Conservation (phyloP, 1,140 invertebrate species). For the Drosophila dunni region DNA sequence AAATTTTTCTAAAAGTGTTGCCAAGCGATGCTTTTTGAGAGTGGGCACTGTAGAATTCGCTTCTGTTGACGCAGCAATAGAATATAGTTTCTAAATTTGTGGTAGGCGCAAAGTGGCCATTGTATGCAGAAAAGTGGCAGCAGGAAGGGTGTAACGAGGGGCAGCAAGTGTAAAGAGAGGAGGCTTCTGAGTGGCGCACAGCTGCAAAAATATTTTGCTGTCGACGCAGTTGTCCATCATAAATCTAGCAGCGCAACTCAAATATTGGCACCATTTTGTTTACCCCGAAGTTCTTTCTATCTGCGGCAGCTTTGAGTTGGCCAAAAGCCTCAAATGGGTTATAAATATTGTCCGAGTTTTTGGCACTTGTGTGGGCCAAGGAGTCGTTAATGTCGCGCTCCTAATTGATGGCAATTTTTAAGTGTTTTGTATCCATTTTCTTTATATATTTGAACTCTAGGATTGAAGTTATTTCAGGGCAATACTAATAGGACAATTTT, state of each 20-base stretch:
- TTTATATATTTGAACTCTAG: no score
- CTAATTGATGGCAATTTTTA: background rate
- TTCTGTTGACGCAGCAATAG: slow-evolving; percentile 48
- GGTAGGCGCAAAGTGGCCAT: slow-evolving; percentile 60
- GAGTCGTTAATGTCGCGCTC: background rate
- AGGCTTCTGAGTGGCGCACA: slow-evolving; percentile 4
- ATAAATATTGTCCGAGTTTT: background rate
- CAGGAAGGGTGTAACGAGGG: background rate
- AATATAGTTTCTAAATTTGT: slow-evolving; percentile 59
- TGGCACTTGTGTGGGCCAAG: background rate
- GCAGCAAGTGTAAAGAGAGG: background rate
- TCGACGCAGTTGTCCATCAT: slow-evolving; percentile 69
- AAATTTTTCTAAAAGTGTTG: slow-evolving; percentile 54
- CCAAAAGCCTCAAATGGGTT: background rate
- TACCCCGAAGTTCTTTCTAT: slow-evolving; percentile 49
- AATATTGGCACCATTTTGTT: slow-evolving; percentile 58
- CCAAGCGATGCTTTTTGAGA: slow-evolving; percentile 34
- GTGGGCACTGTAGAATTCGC: slow-evolving; percentile 21
- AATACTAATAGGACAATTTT: no score
- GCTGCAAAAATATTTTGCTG: slow-evolving; percentile 58
- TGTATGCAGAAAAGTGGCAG: slow-evolving; percentile 2
- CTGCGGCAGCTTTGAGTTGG: slow-evolving; percentile 30
- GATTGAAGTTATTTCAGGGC: no score
- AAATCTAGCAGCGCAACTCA: slow-evolving; percentile 61
- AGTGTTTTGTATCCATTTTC: background rate